A percentile compares a stretch with the other conserved stretches of the same genome.
phyloP scores from a whole-genome alignment of 2,888 invertebrate species.

The Alsophila aescularia region DNA sequence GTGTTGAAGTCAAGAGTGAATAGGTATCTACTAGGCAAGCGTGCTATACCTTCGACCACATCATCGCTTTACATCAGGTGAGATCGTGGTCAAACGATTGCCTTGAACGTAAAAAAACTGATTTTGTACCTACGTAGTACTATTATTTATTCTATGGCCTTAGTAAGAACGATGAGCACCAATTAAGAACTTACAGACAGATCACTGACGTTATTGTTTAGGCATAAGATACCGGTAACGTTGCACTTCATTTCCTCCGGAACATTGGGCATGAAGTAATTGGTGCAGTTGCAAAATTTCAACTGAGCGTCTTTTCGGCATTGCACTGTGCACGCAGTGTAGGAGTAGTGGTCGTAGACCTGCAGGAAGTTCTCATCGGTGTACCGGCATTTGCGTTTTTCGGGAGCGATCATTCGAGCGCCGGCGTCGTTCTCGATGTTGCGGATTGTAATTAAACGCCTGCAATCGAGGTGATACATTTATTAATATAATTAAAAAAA shows the following conservation, averaged over 20 bases:
- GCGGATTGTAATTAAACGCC: constrained; percentile 82
- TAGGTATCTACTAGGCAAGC: too few species aligned
- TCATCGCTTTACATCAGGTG: too few species aligned
- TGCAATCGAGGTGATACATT: too few species aligned
- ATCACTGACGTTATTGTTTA: constrained; percentile 86
- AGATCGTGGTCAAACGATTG: too few species aligned
- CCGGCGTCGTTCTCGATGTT: constrained; percentile 89
- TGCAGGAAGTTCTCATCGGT: constrained; percentile 85
- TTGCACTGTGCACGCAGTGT: constrained; percentile 89
- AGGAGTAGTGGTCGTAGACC: constrained; percentile 87
- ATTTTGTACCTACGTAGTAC: too few species aligned
- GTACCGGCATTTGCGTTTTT: constrained; percentile 90
- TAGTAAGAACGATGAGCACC: background rate
- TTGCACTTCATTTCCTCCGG: constrained; percentile 84
- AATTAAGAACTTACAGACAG: constrained; percentile 79
- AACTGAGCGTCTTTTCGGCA: constrained; percentile 88
- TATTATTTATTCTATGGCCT: too few species aligned
- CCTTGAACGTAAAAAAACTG: too few species aligned
- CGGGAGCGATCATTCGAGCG: constrained; percentile 85
- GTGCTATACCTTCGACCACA: too few species aligned
- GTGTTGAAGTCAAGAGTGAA: too few species aligned
- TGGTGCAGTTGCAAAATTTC: constrained; percentile 87
- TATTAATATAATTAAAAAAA: too few species aligned
- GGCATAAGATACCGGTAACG: constrained; percentile 86
- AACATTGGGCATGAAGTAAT: constrained; percentile 88